phyloP scores from a whole-genome alignment of 2,797 vertebrate genomes.

The Sebastes matsubarae region DNA sequence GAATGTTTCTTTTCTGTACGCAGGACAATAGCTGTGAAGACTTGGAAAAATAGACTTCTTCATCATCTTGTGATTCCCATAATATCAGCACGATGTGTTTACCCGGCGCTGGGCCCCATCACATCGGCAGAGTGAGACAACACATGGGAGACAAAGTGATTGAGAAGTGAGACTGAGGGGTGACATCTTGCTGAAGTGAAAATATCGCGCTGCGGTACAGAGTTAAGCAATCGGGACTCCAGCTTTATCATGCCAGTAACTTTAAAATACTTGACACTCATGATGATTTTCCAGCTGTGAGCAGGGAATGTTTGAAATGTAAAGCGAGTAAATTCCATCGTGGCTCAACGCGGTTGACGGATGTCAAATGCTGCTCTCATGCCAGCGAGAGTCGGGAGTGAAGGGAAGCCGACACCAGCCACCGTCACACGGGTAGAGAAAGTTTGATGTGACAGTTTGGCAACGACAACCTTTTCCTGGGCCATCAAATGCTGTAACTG shows the following conservation, averaged over 20 bases:
- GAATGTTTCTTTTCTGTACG: neutral
- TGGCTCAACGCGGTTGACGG: slow-evolving; percentile 46
- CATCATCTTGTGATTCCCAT: slow-evolving; percentile 15
- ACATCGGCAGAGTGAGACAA: neutral
- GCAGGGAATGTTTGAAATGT: slow-evolving; percentile 41
- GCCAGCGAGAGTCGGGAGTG: slow-evolving; percentile 24
- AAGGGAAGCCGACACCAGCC: slow-evolving; percentile 18
- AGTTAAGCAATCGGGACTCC: slow-evolving; percentile 17
- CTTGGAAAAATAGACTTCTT: neutral
- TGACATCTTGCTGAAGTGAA: slow-evolving; percentile 34
- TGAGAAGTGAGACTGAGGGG: slow-evolving; percentile 31
- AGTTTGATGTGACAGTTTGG: slow-evolving; percentile 29
- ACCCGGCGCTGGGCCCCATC: neutral
- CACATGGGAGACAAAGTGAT: slow-evolving; percentile 32
- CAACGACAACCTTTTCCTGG: slow-evolving; percentile 11
- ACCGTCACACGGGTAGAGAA: neutral
- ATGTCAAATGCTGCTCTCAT: slow-evolving; percentile 45
- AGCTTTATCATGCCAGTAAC: slow-evolving; percentile 2
- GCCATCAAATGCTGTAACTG: neutral
- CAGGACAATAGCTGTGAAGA: neutral
- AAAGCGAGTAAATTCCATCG: slow-evolving; percentile 38
- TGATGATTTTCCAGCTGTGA: slow-evolving; percentile 38
- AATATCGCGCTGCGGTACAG: neutral
- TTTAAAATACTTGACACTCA: slow-evolving; percentile 42
- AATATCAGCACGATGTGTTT: slow-evolving; percentile 12